Conservation (phyloP, 1,140 invertebrate genomes). For the Nasonia giraulti region DNA sequence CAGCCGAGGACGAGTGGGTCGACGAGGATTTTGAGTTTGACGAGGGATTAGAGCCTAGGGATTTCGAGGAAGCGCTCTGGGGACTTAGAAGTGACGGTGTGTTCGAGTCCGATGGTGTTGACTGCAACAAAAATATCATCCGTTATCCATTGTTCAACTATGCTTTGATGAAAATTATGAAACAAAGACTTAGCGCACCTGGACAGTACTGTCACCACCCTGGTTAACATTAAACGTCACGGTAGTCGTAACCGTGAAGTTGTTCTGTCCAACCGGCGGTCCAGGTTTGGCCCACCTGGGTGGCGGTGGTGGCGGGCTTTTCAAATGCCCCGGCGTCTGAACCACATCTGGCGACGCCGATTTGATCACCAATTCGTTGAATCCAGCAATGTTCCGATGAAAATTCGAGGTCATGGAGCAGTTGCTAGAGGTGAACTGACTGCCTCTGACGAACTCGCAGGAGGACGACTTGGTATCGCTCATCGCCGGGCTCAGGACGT, state of each 20-base stretch:
- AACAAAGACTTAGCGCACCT: conserved; percentile 56
- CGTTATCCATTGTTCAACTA: not conserved
- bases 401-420: conserved; percentile 60
- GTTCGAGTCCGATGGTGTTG: conserved; percentile 67
- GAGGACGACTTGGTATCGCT: conserved; percentile 55
- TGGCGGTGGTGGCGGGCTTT: conserved; percentile 80
- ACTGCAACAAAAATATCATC: conserved; percentile 49
- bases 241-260: conserved; percentile 88
- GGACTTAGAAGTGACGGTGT: conserved; percentile 66
- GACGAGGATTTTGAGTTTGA: conserved; percentile 49
- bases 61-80: conserved; percentile 68
- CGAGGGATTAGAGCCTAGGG: conserved; percentile 66
- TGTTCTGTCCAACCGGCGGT: conserved; percentile 68
- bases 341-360: conserved; percentile 61
- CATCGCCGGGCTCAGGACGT: conserved; percentile 75
- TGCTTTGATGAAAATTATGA: not conserved
- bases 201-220: conserved; percentile 55
- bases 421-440: conserved; percentile 59
- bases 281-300: conserved; percentile 77
- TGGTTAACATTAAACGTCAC: conserved; percentile 86
- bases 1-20: conserved; percentile 58
- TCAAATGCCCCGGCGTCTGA: conserved; percentile 63
- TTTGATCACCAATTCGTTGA: conserved; percentile 62
- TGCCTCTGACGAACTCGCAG: conserved; percentile 61
- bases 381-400: conserved; percentile 64